Base-by-base conservation (phyloP, 2,888 invertebrate species). In the Caenorhabditis zanzibari region DNA sequence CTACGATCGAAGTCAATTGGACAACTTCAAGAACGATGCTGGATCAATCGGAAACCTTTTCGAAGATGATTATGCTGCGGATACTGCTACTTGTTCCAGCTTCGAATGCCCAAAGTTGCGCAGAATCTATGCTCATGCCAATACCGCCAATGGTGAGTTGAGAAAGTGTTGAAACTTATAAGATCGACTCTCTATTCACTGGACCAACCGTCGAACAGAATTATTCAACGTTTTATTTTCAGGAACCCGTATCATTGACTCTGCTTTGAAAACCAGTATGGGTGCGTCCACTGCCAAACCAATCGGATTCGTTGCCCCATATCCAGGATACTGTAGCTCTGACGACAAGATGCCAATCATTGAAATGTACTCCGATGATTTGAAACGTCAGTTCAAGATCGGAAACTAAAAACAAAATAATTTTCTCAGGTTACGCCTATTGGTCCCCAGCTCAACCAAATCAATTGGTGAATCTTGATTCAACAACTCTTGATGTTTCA, bases 291-390 rank as follows among this genome's bases (percentile, higher is more conserved):
- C 6, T n/a, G 68, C 28, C 14, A 61, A 49, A 22, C 41, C 68
- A 35, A 68, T 76, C 28, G 76, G 76, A 59, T 24, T 49, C n/a
- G 61, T 76, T 24, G 76, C 76, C n/a, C 76, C 76, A 14, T 76
- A 69, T 22, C 76, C 76, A 16, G 76, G 76, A 61, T 76, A 76
- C 41, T 76, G 76, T 28, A 61, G 38, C 26, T 76, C 76, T 12
- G 69, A 76, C 28, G 76, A 76, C 14, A 7, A 12, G 9, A 1
- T 68, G 12, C 76, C 76, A 52, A 76, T 76, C n/a, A 49, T 76
- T 28, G 76, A 76, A 32, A 49, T 76, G 47, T 76, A 52, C 35
- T 69, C 68, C 0, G 47, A 32, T 7, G 1, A 2, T 1, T 44
- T 35, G 38, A 59, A 68, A 12, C 44, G 76, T 76, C n/a, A 38